phyloP scores from a whole-genome alignment of 2,113 vertebrate genomes.

The Caranx melampygus region DNA sequence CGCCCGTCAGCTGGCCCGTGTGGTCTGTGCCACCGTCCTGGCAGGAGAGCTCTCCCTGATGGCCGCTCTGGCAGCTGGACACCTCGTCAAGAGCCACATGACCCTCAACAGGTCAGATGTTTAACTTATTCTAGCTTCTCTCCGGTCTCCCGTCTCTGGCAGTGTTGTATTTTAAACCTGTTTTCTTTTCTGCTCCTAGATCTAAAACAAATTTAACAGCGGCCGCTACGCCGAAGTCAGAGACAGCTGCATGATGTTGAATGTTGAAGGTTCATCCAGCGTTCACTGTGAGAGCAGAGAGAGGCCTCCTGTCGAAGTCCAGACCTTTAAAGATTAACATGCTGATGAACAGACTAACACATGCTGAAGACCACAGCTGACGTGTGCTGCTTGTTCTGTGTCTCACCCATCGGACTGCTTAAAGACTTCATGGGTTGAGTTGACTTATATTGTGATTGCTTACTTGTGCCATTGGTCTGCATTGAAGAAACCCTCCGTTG shows the following conservation, averaged over 20 bases:
- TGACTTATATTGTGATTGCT: neutral
- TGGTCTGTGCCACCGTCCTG: constrained; percentile 94
- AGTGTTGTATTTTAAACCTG: fast-evolving
- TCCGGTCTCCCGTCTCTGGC: neutral
- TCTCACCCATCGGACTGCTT: neutral
- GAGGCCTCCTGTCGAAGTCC: neutral
- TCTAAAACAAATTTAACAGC: constrained; percentile 48
- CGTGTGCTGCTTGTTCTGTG: neutral
- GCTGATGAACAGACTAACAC: neutral
- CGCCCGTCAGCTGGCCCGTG: constrained; percentile 92
- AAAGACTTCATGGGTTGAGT: neutral
- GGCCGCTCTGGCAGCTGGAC: constrained; percentile 94
- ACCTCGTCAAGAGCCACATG: constrained; percentile 98
- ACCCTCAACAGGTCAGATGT: constrained; percentile 91
- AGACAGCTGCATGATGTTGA: constrained; percentile 10
- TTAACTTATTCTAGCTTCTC: fast-evolving
- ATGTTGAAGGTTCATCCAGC: neutral
- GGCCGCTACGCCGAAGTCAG: neutral
- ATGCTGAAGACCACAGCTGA: neutral
- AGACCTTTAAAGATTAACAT: neutral
- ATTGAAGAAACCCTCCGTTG: neutral
- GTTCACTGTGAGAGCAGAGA: neutral
- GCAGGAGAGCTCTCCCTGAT: constrained; percentile 97
- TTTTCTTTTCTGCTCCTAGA: constrained; percentile 18
- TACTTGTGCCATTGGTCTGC: constrained; percentile 45